Base-by-base conservation (phyloP, 2,797 vertebrate species). In the Naso thynnoides region DNA sequence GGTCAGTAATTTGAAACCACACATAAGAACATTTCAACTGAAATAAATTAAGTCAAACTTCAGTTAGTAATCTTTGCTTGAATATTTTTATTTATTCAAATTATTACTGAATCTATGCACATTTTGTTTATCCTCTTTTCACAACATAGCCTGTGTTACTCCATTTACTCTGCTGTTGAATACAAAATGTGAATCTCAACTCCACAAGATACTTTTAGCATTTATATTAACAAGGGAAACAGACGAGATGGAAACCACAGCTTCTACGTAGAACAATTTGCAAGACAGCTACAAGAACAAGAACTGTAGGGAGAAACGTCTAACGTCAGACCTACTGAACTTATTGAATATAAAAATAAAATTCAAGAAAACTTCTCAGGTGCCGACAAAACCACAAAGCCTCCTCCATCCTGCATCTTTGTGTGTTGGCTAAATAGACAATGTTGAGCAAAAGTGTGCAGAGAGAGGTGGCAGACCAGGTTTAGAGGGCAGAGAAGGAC, bases 361-460 rank as follows among this genome's bases (percentile, higher is more conserved):
- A 50, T 29, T n/a, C 11, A 19, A 47, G 38, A 50, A 27, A 41
- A 41, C 2, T 1, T 21, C 11, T 48, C 24, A 44, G 11, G 44
- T 36, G 19, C 13, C n/a, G 52, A 56, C 19, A 21, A 27, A 64
- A 60, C 29, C 14, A 57, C n/a, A n/a, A n/a, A n/a, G n/a, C n/a
- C n/a, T n/a, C n/a, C n/a, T n/a, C n/a, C n/a, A n/a, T 73, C 59
- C 54, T 70, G 73, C 64, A 77, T 78, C 66, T 64, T 9, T 44
- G 21, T 42, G 52, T 76, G 66, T 86, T 85, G 65, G 31, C 67
- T 80, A 87, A 91, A 88, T 73, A 86, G 31, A 70, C 54, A 3
- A 18, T 18, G 49, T 50, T 63, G 45, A 78, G 63, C 55, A 24
- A 50, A 70, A 64, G 53, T 26, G 49, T 56, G 57, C 27, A 18